These are phyloP conservation scores for Hypsopygia costalis DNA, from an alignment of 2,888 invertebrate species.

Conservation along the genomic window DNA sequence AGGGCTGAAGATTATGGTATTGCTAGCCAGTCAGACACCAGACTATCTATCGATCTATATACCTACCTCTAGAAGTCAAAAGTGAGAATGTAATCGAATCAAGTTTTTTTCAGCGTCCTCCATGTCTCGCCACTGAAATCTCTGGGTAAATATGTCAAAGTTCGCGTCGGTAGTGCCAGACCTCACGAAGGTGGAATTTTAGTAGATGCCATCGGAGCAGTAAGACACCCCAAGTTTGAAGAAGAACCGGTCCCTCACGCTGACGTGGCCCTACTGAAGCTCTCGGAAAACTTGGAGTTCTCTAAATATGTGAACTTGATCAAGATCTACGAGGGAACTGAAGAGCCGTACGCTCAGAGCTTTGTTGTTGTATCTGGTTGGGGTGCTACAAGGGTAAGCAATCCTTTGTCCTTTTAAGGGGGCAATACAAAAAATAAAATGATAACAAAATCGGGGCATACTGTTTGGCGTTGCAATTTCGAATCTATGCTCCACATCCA, in stretches of 20 bases:
- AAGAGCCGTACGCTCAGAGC: slow-evolving; percentile 63
- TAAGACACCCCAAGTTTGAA: slow-evolving; percentile 70
- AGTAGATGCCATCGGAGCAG: slow-evolving; percentile 57
- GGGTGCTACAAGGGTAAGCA: slow-evolving; percentile 57
- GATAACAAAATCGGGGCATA: no score
- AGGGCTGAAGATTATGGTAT: no score
- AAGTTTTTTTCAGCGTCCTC: slow-evolving; percentile 50
- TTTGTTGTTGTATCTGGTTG: slow-evolving; percentile 62
- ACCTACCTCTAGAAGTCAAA: no score
- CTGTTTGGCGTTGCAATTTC: no score
- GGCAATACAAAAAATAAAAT: no score
- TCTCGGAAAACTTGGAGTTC: slow-evolving; percentile 51
- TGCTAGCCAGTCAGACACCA: no score
- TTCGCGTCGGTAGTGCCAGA: slow-evolving; percentile 55
- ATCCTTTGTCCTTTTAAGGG: no score
- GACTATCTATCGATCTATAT: no score
- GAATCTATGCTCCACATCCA: no score
- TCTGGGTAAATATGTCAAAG: slow-evolving; percentile 56
- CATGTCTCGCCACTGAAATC: slow-evolving; percentile 61
- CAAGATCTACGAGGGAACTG: slow-evolving; percentile 56
- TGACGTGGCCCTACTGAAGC: slow-evolving; percentile 62
- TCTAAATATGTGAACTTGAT: slow-evolving; percentile 42
- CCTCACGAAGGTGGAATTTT: slow-evolving; percentile 59
- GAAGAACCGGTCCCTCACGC: slow-evolving; percentile 73
- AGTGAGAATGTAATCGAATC: no score